Base-by-base conservation (phyloP, 2,113 vertebrate species). In the Aphelocoma coerulescens region DNA sequence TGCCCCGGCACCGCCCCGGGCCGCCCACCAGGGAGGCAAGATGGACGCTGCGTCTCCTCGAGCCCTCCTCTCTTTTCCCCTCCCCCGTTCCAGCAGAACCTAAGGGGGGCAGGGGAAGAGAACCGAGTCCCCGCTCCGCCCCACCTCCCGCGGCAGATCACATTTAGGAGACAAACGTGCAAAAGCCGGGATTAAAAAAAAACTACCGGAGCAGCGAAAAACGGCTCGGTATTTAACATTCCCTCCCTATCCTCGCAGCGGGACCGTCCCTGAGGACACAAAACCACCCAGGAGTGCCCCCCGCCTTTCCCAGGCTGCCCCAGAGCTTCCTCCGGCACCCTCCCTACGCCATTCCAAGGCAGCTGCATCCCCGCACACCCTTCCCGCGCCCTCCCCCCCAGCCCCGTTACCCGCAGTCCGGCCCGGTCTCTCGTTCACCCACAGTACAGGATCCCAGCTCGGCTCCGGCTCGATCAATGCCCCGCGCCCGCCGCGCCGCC, bases 391-490 rank as follows among this genome's bases (percentile, higher is more conserved):
- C 32, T 43, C 37, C 63, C 51, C 41, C 17, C 24, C 43, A 22
- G 26, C 13, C 24, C 75, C 76, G 7, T 88, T 88, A 80, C 85
- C 85, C 43, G 85, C 67, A 73, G 43, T 58, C 59, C 35, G 67
- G 76, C 59, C 86, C 37, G 22, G 8, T 32, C 18, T 35, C 32
- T 51, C 10, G 43, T 41, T 80, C 7, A 23, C 35, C 27, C 51
- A 23, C 24, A 1, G 27, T 1, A 3, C 35, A 80, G 0, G 0
- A 0, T 0, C 2, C 3, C 43, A 2, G 15, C 43, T 16, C 26
- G 0, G 11, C 35, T 33, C 59, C 76, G 6, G 32, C 37, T 43
- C 35, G 4, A 59, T 58, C 32, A 88, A 73, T 88, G 51, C 59
- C 22, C 43, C 9, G 67, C 67, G 35, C 68, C 76, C 32, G 76